These are phyloP conservation scores for Actinemys pallida DNA, from an alignment of 2,113 vertebrate genomes.

Conservation along the genomic window DNA sequence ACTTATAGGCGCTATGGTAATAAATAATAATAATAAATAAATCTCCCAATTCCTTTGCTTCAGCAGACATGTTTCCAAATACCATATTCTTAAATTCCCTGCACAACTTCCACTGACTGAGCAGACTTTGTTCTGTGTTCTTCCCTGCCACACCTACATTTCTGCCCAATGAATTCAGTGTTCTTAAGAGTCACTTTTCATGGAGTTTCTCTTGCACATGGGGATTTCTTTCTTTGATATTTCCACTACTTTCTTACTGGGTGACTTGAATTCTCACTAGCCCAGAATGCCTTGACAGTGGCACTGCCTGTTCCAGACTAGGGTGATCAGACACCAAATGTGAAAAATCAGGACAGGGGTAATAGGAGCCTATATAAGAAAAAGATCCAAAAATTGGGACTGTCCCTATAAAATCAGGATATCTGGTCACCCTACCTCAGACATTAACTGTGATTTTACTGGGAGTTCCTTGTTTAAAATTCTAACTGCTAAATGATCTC, in stretches of 20 bases:
- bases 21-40: not conserved
- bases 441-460: not conserved
- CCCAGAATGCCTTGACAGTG: not conserved
- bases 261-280: not conserved
- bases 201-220: not conserved
- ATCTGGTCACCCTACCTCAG: not conserved
- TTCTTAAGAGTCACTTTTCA: not conserved
- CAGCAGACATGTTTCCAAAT: not conserved
- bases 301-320: not conserved
- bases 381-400: no score
- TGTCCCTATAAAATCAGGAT: no score
- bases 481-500: not conserved
- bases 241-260: not conserved
- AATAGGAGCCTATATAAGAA: no score
- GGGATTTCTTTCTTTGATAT: not conserved
- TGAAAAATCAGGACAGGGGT: no score
- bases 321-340: no score
- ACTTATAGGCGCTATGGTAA: rapidly evolving
- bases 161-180: slow-evolving; percentile 7
- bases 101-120: not conserved
- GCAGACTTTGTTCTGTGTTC: not conserved
- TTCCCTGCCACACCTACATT: not conserved
- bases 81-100: not conserved
- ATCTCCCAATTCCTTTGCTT: not conserved
- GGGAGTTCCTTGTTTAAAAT: not conserved